Base-by-base conservation (phyloP, 1,140 invertebrate genomes). In the Bombus confusus region DNA sequence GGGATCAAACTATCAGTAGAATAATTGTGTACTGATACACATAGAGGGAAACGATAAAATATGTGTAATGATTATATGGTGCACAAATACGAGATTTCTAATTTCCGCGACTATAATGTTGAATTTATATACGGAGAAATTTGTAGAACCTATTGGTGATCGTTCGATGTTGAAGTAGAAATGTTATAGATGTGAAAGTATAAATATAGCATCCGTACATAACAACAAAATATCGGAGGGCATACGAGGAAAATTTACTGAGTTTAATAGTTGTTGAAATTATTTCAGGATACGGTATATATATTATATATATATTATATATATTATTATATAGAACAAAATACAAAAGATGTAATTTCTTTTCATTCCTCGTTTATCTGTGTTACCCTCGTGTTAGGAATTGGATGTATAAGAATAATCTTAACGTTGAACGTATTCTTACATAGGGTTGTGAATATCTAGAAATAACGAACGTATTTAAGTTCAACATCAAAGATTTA, bases 391-490 rank as follows among this genome's bases (percentile, higher is more conserved):
- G 83, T 69, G 41, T 83, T 86, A 80, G 85, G 31, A 80, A 88
- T 88, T 80, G 83, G 79, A 85, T 83, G 52, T 74, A 39, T 80
- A 74, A 80, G 68, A 86, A 34, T 13, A 76, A 73, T 43, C 73
- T 73, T 71, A 71, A 74, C 64, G 83, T 82, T 90, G 81, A 80
- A 47, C 72, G 62, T 81, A 90, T 89, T 88, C 71, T 84, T 90
- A 79, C 88, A 91, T 80, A 80, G 77, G 88, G 88, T 91, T 91
- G 88, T 91, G 88, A 91, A 91, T 91, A 90, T 87, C 69, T 87
- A 89, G 41, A 37, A 64, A 52, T 87, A 90, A 88, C 64, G 79
- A 80, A 74, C 72, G 84, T 91, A 90, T 90, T 91, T 90, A 86
- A 86, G 86, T 90, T 91, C 78, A 66, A 73, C 72, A 86, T 88